phyloP scores from a whole-genome alignment of 2,888 invertebrate genomes.

The Taenaris catops region DNA sequence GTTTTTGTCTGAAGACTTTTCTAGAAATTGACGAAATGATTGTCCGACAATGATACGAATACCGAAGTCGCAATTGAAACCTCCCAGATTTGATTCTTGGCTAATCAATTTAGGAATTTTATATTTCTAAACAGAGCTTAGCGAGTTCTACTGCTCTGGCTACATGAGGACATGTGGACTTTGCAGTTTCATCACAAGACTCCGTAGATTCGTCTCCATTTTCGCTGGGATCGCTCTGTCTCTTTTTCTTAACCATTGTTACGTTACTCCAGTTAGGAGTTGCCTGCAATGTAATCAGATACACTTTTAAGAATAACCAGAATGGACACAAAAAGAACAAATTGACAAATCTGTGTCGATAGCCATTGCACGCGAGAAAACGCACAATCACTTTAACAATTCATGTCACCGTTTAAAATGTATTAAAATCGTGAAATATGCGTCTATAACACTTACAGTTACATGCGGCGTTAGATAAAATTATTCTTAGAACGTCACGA shows the following conservation, averaged over 20 bases:
- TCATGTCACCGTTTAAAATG: constrained; percentile 31
- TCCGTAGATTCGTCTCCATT: constrained; percentile 85
- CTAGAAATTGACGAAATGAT: too few relatives aligned
- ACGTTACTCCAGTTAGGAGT: constrained; percentile 46
- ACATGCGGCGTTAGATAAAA: constrained; percentile 46
- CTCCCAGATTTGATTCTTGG: too few relatives aligned
- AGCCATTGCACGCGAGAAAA: constrained; percentile 78
- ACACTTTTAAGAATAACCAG: constrained; percentile 74
- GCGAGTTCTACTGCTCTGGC: constrained; percentile 83
- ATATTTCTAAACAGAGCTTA: too few relatives aligned
- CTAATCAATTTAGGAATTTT: too few relatives aligned
- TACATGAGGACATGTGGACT: constrained; percentile 84
- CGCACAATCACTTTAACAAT: constrained; percentile 56
- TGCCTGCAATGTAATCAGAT: constrained; percentile 74
- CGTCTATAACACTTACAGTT: constrained; percentile 52
- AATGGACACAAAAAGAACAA: constrained; percentile 72
- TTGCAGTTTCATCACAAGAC: constrained; percentile 84
- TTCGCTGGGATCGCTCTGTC: constrained; percentile 83
- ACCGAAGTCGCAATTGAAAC: too few relatives aligned
- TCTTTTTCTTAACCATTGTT: constrained; percentile 87
- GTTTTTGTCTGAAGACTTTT: too few relatives aligned
- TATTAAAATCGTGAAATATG: constrained; percentile 24
- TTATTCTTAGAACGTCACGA: constrained; percentile 36
- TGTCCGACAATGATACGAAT: too few relatives aligned
- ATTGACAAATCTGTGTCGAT: constrained; percentile 76